Base-by-base conservation (phyloP, 1,140 invertebrate genomes). In the Caerostris darwini region DNA sequence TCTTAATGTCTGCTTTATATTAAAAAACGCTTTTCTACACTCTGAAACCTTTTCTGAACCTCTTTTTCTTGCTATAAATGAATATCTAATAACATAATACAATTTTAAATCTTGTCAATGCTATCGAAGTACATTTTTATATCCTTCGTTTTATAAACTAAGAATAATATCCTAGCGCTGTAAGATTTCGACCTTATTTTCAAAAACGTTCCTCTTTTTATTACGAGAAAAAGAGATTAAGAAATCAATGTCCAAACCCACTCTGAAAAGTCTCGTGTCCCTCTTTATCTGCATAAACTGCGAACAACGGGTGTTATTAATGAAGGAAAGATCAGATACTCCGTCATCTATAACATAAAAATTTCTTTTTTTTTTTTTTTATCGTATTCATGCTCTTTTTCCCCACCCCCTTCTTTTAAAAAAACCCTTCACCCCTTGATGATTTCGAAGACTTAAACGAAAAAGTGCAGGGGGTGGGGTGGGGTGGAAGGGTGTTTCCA, bases 381-480 rank as follows among this genome's bases (percentile, higher is more conserved):
- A 3, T 64, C 8, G 12, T 14, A 14, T 64, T 14, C n/a, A n/a
- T n/a, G n/a, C 12, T 59, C 58, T 4, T 3, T 77, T 34, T 53
- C 50, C 10, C 1, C 14, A 5, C 14, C 50, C 5, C 34, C 10
- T 14, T 77, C 3, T 50, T 34, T 34, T 34, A 34, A 34, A 34
- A 34, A 34, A 77, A 77, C 53, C 34, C 50, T 77, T 77, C 71
- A 77, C 34, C 69, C 34, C 19, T 77, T 50, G 69, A 77, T 34
- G 10, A 77, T 77, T 77, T 77, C 10, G 71, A 77, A 77, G 34
- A 77, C 19, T 77, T 77, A 77, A 77, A 50, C 10, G 71, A 10
- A 7, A 71, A 71, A 34, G 67, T 3, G 67, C n/a, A 19, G 10
- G 3, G 50, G n/a, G 71, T 10, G 71, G n/a, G 61, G 6, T 34